These are phyloP conservation scores for Halictus rubicundus DNA, from an alignment of 1,140 invertebrate genomes.

Conservation along the genomic window DNA sequence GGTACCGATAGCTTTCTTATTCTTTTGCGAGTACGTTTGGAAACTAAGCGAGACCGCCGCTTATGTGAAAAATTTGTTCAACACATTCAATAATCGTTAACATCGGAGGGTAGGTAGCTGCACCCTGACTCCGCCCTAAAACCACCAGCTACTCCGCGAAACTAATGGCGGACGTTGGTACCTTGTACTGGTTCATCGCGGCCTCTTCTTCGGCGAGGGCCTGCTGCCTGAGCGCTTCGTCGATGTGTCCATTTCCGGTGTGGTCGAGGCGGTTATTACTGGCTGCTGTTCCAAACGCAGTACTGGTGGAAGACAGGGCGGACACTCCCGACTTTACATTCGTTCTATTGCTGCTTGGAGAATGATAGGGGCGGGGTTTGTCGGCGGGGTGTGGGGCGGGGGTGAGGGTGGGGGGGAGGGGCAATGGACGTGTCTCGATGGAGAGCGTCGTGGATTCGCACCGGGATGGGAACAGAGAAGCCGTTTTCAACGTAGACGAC, in stretches of 20 bases:
- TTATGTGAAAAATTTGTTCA: no score
- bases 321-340: slow-evolving; percentile 94
- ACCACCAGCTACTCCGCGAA: no score
- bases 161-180: slow-evolving; percentile 73
- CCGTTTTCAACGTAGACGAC: slow-evolving; percentile 58
- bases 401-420: slow-evolving; percentile 4
- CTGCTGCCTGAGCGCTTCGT: slow-evolving; percentile 92
- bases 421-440: slow-evolving; percentile 63
- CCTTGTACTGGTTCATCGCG: slow-evolving; percentile 97
- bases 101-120: no score
- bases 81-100: no score
- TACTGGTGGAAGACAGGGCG: slow-evolving; percentile 93
- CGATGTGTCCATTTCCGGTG: slow-evolving; percentile 87
- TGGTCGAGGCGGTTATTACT: slow-evolving; percentile 87
- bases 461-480: slow-evolving; percentile 45
- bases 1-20: no score
- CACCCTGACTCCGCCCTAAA: no score
- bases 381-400: no score
- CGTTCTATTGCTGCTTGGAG: slow-evolving; percentile 87
- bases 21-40: no score
- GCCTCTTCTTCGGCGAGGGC: slow-evolving; percentile 97
- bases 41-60: no score
- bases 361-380: slow-evolving; percentile 67
- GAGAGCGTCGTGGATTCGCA: slow-evolving; percentile 55
- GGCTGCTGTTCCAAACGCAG: slow-evolving; percentile 90